A percentile compares a stretch with the other conserved stretches of the same genome.
These are phyloP conservation scores for Hyalella azteca DNA, from an alignment of 2,888 invertebrate genomes.

Conservation along the genomic window DNA sequence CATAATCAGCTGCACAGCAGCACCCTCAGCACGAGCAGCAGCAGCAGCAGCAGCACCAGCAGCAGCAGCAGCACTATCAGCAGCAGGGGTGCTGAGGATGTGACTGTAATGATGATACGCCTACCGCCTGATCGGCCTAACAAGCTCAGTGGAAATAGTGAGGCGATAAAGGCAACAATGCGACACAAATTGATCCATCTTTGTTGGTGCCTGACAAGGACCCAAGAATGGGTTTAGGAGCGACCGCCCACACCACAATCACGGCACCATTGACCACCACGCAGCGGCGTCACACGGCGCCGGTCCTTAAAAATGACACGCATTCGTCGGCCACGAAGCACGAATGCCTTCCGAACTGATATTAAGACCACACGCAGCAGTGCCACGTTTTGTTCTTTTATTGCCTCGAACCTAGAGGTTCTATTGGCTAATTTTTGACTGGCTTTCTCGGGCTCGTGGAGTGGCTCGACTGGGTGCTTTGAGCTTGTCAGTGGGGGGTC, in stretches of 20 bases:
- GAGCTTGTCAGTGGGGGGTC: not conserved
- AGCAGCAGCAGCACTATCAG: too few relatives aligned
- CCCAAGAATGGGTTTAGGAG: not conserved
- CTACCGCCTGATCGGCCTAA: not conserved
- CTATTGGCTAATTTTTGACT: slow-evolving; percentile 37
- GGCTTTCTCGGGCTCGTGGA: not conserved
- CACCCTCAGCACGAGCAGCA: too few relatives aligned
- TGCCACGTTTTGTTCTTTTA: too few relatives aligned
- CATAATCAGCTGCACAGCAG: too few relatives aligned
- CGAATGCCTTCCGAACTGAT: too few relatives aligned
- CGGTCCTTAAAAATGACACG: too few relatives aligned
- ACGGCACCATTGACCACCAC: slow-evolving; percentile 15
- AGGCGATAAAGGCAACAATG: slow-evolving; percentile 5
- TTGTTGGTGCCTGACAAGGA: slow-evolving; percentile 13
- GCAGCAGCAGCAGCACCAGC: too few relatives aligned
- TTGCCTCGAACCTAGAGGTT: too few relatives aligned
- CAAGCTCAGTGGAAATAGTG: slow-evolving; percentile 3
- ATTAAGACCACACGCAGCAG: too few relatives aligned
- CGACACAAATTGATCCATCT: slow-evolving; percentile 34
- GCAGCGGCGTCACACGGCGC: too few relatives aligned
- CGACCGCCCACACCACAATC: slow-evolving; percentile 18
- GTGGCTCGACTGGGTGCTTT: slow-evolving; percentile 2
- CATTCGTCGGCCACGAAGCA: too few relatives aligned
- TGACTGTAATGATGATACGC: not conserved
- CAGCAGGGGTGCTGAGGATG: too few relatives aligned